phyloP scores from a whole-genome alignment of 2,113 vertebrate genomes.

The Petromus typicus region DNA sequence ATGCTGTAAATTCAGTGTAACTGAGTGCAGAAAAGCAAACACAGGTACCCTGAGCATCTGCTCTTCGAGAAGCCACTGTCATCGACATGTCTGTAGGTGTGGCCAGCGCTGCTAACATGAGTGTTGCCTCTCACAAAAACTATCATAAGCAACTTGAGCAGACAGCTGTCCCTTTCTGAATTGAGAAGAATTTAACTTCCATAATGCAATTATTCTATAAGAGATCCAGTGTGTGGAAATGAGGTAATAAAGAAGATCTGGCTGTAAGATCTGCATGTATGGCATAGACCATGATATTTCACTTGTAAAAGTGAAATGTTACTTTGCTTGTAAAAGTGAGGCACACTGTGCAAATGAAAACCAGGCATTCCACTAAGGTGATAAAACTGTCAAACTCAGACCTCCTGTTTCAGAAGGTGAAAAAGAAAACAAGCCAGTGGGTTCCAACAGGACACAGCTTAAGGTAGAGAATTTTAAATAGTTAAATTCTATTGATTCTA shows the following conservation, averaged over 20 bases:
- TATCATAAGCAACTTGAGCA: background rate
- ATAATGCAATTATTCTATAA: background rate
- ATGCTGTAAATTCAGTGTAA: background rate
- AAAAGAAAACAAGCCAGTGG: conserved; percentile 67
- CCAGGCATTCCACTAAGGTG: conserved; percentile 55
- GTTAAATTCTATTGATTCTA: conserved; percentile 2
- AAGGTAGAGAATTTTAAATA: background rate
- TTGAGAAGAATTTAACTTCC: background rate
- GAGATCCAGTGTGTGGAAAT: conserved; percentile 12
- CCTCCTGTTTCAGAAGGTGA: conserved; percentile 48
- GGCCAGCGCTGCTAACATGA: background rate
- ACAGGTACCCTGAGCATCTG: fast-evolving
- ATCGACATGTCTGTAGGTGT: background rate
- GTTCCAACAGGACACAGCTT: conserved; percentile 1
- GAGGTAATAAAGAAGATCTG: background rate
- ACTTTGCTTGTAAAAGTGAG: conserved; percentile 64
- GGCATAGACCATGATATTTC: background rate
- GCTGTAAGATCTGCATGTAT: conserved; percentile 8
- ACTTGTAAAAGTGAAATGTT: conserved; percentile 69
- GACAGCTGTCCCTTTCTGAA: background rate
- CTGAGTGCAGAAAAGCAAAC: background rate
- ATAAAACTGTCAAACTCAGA: conserved; percentile 72
- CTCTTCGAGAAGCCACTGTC: background rate
- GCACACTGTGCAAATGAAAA: conserved; percentile 68
- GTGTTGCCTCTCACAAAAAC: background rate